A percentile compares a stretch with the other conserved stretches of the same genome.
These are phyloP conservation scores for Mus minutoides DNA, from an alignment of 2,797 vertebrate genomes.

Conservation along the genomic window DNA sequence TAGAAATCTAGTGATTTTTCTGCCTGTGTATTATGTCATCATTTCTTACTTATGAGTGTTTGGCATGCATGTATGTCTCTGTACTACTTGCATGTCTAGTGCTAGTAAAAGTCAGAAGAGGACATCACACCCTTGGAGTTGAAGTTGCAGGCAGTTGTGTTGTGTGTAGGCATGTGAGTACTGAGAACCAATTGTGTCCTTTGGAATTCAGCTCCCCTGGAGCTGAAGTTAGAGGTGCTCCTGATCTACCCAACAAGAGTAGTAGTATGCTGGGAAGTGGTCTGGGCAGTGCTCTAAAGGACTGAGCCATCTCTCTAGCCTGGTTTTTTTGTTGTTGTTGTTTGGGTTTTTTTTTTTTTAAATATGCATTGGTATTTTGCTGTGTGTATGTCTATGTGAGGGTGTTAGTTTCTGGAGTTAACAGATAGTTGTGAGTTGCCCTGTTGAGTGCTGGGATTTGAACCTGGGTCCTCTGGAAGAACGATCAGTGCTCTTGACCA, in stretches of 20 bases:
- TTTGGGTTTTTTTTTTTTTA: background rate
- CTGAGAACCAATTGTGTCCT: background rate
- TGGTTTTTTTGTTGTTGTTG: background rate
- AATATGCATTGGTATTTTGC: background rate
- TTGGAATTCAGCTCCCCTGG: background rate
- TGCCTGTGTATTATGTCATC: conserved; percentile 45
- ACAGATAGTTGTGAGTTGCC: background rate
- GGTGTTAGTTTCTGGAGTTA: background rate
- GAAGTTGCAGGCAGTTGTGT: background rate
- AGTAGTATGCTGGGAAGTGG: background rate
- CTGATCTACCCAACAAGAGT: background rate
- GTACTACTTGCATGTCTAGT: no score
- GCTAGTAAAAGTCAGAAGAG: background rate
- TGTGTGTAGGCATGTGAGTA: background rate
- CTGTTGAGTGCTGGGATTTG: background rate
- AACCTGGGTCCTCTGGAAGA: background rate
- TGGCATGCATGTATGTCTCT: background rate
- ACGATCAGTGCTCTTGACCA: background rate
- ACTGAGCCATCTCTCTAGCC: background rate
- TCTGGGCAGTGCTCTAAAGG: no score
- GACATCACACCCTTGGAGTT: background rate
- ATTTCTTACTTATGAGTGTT: background rate
- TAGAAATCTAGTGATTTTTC: conserved; percentile 55
- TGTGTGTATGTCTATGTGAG: background rate
- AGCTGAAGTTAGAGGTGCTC: background rate